A percentile compares a stretch with the other conserved stretches of the same genome.
These are phyloP conservation scores for Pecten maximus DNA, from an alignment of 2,888 invertebrate genomes.

Conservation along the genomic window DNA sequence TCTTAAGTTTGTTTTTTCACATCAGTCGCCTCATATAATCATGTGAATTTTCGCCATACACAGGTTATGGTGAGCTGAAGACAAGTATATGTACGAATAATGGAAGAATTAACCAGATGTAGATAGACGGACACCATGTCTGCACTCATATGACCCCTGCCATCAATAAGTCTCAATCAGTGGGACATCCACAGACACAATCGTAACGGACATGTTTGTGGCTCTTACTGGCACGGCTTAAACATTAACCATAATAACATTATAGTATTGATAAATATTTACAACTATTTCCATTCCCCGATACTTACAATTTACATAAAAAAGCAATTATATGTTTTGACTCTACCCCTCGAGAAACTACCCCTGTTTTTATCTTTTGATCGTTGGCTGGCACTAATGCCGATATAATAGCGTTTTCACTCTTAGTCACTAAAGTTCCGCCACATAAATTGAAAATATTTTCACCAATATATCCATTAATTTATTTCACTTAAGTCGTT, in stretches of 20 bases:
- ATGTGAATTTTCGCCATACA: no score
- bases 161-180: background rate
- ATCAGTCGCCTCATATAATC: no score
- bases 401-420: background rate
- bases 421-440: background rate
- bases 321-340: background rate
- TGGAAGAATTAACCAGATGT: background rate
- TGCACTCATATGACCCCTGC: background rate
- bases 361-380: background rate
- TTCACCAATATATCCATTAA: background rate
- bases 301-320: background rate
- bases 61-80: no score
- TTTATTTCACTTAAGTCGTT: slow-evolving; percentile 23
- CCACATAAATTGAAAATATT: background rate
- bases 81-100: no score
- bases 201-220: background rate
- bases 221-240: background rate
- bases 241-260: background rate
- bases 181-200: background rate
- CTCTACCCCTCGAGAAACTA: background rate
- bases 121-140: background rate
- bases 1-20: no score
- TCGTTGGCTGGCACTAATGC: background rate
- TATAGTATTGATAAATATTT: background rate
- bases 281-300: background rate